phyloP scores from a whole-genome alignment of 2,113 vertebrate species.

The Sander lucioperca region DNA sequence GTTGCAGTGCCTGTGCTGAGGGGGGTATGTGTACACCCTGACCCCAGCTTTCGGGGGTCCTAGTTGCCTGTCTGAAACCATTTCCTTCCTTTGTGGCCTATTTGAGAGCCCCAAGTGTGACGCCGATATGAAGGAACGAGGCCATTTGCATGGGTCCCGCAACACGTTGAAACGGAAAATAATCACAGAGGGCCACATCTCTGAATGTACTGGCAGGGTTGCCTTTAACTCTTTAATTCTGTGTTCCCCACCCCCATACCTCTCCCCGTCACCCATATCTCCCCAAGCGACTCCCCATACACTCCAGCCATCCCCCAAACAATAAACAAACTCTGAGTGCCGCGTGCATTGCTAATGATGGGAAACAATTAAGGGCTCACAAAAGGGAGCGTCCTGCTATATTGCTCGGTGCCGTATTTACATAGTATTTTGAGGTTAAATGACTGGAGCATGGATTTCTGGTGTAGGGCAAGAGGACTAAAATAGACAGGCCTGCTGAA shows the following conservation, averaged over 20 bases:
- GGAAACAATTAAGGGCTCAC: conserved; percentile 77
- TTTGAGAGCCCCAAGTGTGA: conserved; percentile 58
- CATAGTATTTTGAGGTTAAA: conserved; percentile 71
- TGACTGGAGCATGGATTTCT: conserved; percentile 43
- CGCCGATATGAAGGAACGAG: conserved; percentile 50
- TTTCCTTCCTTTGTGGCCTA: conserved; percentile 73
- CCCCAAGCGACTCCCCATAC: conserved; percentile 33
- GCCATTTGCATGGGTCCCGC: conserved; percentile 56
- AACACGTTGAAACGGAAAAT: conserved; percentile 48
- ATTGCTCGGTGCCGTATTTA: conserved; percentile 58
- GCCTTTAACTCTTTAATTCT: conserved; percentile 41
- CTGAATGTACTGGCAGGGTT: conserved; percentile 2
- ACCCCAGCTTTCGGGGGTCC: conserved; percentile 75
- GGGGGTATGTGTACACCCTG: conserved; percentile 71
- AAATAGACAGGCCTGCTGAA: conserved; percentile 20
- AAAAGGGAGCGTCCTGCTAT: conserved; percentile 62
- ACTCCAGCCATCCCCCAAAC: conserved; percentile 46
- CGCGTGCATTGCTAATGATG: conserved; percentile 73
- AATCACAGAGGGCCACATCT: conserved; percentile 20
- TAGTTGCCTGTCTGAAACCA: conserved; percentile 73
- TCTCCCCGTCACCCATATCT: conserved; percentile 44
- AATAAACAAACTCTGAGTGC: conserved; percentile 70
- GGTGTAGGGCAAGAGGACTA: conserved; percentile 36
- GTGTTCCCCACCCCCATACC: conserved; percentile 43
- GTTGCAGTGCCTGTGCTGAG: conserved; percentile 56